phyloP scores from a whole-genome alignment of 2,888 invertebrate species.

The Pycnomerus fuliginosus region DNA sequence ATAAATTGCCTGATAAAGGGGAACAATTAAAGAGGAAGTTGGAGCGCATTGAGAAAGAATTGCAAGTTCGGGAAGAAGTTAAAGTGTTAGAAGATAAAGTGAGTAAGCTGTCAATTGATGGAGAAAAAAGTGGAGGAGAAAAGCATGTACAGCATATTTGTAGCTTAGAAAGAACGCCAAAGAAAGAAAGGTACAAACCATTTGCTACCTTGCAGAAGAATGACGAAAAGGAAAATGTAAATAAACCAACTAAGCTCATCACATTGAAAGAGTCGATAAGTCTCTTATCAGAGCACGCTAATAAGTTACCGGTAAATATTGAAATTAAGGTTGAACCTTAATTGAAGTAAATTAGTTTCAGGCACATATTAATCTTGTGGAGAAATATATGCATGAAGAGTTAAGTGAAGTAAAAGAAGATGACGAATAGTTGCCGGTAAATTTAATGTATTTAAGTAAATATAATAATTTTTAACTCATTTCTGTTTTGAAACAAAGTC shows the following conservation, averaged over 20 bases:
- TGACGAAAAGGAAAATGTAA: slow-evolving; percentile 5
- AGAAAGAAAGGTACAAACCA: slow-evolving; percentile 31
- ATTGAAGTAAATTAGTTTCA: too few species aligned
- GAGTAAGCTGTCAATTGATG: slow-evolving; percentile 16
- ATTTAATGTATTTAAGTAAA: too few species aligned
- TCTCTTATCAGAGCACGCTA: slow-evolving; percentile 27
- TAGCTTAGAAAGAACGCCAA: slow-evolving; percentile 25
- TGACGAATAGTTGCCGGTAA: too few species aligned
- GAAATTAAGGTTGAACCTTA: background rate
- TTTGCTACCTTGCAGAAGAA: slow-evolving; percentile 24
- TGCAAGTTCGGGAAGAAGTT: slow-evolving; percentile 20
- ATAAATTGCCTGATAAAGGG: slow-evolving; percentile 30
- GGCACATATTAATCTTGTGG: background rate
- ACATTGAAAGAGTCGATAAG: slow-evolving; percentile 26
- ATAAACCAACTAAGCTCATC: slow-evolving; percentile 28
- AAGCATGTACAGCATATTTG: slow-evolving; percentile 28
- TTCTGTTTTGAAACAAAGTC: too few species aligned
- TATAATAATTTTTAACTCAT: too few species aligned
- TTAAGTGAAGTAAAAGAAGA: too few species aligned
- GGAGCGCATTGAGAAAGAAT: slow-evolving; percentile 22
- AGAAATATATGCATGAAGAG: too few species aligned
- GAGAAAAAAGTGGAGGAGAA: slow-evolving; percentile 11
- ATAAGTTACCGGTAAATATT: slow-evolving; percentile 9
- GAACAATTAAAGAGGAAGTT: slow-evolving; percentile 23
- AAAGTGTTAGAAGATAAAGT: slow-evolving; percentile 18